phyloP scores from a whole-genome alignment of 2,888 invertebrate genomes.

The Actias luna region DNA sequence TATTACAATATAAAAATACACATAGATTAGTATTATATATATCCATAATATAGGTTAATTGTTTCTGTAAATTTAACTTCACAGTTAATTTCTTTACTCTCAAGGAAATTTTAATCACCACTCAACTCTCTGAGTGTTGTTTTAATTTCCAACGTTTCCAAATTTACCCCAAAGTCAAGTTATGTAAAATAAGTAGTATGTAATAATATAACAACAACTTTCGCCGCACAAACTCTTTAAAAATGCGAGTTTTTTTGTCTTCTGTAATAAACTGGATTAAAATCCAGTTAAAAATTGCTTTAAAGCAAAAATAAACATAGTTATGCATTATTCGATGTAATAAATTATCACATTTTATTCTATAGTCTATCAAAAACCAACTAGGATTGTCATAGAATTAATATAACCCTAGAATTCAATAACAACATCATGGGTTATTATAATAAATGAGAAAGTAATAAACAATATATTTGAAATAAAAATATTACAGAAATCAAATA shows the following conservation, averaged over 20 bases:
- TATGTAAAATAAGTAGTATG: background rate
- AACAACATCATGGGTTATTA: too few species aligned
- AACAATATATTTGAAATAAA: background rate
- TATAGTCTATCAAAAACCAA: too few species aligned
- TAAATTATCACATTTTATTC: too few species aligned
- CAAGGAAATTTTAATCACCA: slow-evolving; percentile 2
- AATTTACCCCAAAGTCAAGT: background rate
- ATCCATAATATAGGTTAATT: too few species aligned
- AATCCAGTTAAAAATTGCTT: too few species aligned
- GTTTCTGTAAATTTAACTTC: background rate
- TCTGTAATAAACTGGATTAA: background rate
- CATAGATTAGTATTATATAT: too few species aligned
- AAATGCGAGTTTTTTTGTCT: background rate
- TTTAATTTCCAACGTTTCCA: slow-evolving; percentile 6
- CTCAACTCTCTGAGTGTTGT: slow-evolving; percentile 9
- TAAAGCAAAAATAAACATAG: too few species aligned
- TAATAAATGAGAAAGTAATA: background rate
- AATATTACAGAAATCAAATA: background rate
- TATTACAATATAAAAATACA: too few species aligned
- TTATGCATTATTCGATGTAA: too few species aligned
- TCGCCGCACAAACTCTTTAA: background rate
- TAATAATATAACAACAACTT: background rate
- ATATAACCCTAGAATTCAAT: too few species aligned
- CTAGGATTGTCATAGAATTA: too few species aligned
- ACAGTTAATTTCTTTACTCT: background rate